Percentiles rank a stretch among this genome's conserved stretches.
Conservation (phyloP, 1,140 invertebrate genomes). For the Drosophila nebulosa region DNA sequence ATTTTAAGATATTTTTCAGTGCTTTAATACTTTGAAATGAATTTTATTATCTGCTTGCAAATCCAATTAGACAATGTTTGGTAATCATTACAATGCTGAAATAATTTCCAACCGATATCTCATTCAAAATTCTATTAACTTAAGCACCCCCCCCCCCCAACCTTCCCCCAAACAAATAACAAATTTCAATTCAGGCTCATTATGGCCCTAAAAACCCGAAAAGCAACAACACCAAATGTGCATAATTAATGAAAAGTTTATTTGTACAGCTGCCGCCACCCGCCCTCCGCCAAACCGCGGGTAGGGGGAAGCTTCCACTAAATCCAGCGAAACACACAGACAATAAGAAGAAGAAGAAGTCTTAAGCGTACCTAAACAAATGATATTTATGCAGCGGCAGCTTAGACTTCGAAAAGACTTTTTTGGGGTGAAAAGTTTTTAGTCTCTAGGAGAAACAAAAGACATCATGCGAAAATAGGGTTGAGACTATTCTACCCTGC, state of each 20-base stretch:
- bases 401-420: conserved; percentile 46
- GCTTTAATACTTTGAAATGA: background rate
- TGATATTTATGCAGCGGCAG: conserved; percentile 57
- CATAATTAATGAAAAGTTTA: conserved; percentile 69
- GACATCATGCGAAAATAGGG: no score
- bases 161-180: conserved; percentile 1
- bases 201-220: conserved; percentile 19
- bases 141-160: no score
- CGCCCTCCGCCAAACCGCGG: background rate
- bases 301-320: conserved; percentile 4
- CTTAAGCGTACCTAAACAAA: conserved; percentile 60
- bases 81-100: background rate
- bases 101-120: conserved; percentile 19
- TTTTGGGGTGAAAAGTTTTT: conserved; percentile 40
- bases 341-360: no score
- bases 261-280: conserved; percentile 47
- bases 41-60: background rate
- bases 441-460: background rate
- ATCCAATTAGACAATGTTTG: conserved; percentile 35
- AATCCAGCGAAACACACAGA: conserved; percentile 35
- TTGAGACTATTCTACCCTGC: background rate
- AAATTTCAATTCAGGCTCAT: conserved; percentile 31
- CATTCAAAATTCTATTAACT: conserved; percentile 63
- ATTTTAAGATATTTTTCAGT: background rate
- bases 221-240: conserved; percentile 28